Base-by-base conservation (phyloP, 2,113 vertebrate genomes). In the Calyptommatus sinebrachiatus region DNA sequence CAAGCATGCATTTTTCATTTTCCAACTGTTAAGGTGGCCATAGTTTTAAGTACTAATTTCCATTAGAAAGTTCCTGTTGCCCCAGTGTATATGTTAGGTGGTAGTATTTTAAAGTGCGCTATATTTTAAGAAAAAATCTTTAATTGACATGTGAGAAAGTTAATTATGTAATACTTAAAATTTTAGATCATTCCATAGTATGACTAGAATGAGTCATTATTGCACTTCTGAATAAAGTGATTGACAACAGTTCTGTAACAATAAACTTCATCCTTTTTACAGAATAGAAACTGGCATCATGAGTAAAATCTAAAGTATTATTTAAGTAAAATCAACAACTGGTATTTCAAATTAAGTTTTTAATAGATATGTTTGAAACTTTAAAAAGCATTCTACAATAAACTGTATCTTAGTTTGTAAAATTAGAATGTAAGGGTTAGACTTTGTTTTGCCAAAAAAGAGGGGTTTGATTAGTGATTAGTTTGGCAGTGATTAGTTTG, bases 181-280 rank as follows among this genome's bases (percentile, higher is more conserved):
- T 41, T 24, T 21, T 73, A 73, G 35, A 16, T 35, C 0, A 62
- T 5, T 31, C 5, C 69, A 35, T 35, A 31, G 50, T 29, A 26
- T 18, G 18, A 68, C 20, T 8, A 73, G 57, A 86, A 31, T 9
- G 1, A n/a, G 21, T 22, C 8, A 57, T 67, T 7, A 76, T 18
- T 82, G 16, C 1, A 74, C 35, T 80, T 73, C 20, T 74, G 31
- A 68, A 60, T 68, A 48, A 48, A 4, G 22, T 66, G 21, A 57
- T 86, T 83, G 11, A 0, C 71, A 18, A 5, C 53, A 29, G 3
- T 74, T 81, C 22, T 46, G 77, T 57, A 66, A 67, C 35, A 71
- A 81, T 4, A 1, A 9, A 81, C 35, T 83, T 78, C 1, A 69
- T 83, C 26, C 26, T 53, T 80, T 80, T 26, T 45, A 45, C 10